Evolutionary conservation across 2,888 invertebrate genomes (phyloP), one percentile per base, ranked within the genome.

Genomic region (Synergus laeviventris): DNA sequence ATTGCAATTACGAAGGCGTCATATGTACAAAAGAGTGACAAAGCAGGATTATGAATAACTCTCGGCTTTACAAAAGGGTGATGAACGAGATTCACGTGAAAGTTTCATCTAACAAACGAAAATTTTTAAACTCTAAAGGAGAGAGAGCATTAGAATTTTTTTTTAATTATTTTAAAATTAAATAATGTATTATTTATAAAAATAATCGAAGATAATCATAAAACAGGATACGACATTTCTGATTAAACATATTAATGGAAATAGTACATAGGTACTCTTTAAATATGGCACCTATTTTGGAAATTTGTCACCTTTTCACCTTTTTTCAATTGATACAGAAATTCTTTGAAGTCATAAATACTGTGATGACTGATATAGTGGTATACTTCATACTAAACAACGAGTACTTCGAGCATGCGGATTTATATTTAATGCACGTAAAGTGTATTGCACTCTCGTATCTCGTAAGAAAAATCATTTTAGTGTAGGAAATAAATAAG

Each of bases 391-490:
- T n/a, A 54, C 54, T 54, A 2, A 18, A 36, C 38, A 38, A 38
- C 11, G 18, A 12, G 2, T 38, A 2, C 18, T 18, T 38, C 62
- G 38, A 16, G 62, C 62, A 62, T 62, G n/a, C n/a, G 62, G 11
- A 36, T 39, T 36, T n/a, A n/a, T 62, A 62, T 18, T 39, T 36
- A 62, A 39, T 62, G 38, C 62, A 62, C 62, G 36, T 36, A 36
- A 31, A 36, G 61, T 36, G n/a, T 31, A 21, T 66, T 66, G 18
- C 54, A 18, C n/a, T 18, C 8, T 54, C 18, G 11, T 49, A n/a
- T 49, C n/a, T 54, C 18, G 11, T n/a, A n/a, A 8, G 16, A 14
- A n/a, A 3, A 54, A 54, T 2, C 21, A 12, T 59, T 59, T 9
- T 59, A 24, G 18, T 14, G 14, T 59, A 24, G 59, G 14, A 24